These are phyloP conservation scores for Teleogryllus occipitalis DNA, from an alignment of 1,140 invertebrate species.

Conservation along the genomic window DNA sequence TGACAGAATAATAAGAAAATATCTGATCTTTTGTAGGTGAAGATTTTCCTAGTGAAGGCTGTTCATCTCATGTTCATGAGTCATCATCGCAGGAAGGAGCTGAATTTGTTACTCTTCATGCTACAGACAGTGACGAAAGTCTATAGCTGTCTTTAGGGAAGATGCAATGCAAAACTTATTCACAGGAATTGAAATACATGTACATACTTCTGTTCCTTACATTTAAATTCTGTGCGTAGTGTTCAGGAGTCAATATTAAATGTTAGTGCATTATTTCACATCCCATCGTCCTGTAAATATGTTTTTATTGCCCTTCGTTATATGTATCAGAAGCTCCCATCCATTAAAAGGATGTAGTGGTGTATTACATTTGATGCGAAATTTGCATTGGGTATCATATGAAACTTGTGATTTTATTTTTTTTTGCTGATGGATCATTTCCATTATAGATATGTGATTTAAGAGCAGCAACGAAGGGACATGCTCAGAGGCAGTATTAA, in stretches of 20 bases:
- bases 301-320: not conserved
- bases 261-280: not conserved
- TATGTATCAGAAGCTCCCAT: not conserved
- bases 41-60: conserved; percentile 23
- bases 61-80: conserved; percentile 16
- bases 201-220: not conserved
- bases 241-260: not conserved
- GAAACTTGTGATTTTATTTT: not conserved
- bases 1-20: not conserved
- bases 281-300: not conserved
- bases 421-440: not conserved
- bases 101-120: conserved; percentile 16
- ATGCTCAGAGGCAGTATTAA: too few relatives aligned
- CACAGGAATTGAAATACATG: not conserved
- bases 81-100: conserved; percentile 13
- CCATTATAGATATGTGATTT: not conserved
- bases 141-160: not conserved
- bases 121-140: conserved; percentile 18
- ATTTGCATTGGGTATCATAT: not conserved
- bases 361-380: not conserved
- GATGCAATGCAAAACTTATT: not conserved
- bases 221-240: conserved; percentile 1
- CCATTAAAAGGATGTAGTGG: not conserved
- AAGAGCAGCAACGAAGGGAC: not conserved
- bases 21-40: conserved; percentile 17